Percentiles rank a stretch among this genome's conserved stretches.
phyloP scores from a whole-genome alignment of 2,113 vertebrate species.

The Dromiciops gliroides region DNA sequence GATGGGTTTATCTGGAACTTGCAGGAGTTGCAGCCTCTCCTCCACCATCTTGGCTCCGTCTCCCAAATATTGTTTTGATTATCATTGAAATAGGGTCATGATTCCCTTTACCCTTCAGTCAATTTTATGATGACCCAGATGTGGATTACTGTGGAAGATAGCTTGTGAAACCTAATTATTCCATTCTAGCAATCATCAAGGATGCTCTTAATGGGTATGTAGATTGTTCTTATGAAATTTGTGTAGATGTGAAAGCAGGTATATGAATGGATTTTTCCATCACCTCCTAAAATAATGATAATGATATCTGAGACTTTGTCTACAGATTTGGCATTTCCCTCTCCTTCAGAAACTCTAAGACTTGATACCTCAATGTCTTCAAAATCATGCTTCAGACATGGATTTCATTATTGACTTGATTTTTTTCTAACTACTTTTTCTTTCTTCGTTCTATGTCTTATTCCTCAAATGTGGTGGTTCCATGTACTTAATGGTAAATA shows the following conservation, averaged over 20 bases:
- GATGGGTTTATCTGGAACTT: too few species aligned
- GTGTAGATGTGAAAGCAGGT: too few species aligned
- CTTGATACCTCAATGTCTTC: not conserved
- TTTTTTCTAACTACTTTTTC: not conserved
- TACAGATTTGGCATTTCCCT: not conserved
- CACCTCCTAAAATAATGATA: not conserved
- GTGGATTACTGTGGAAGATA: not conserved
- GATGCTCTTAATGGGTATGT: not conserved
- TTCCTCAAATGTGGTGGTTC: not conserved
- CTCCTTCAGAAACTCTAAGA: not conserved
- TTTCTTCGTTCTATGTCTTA: not conserved
- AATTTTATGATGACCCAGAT: not conserved
- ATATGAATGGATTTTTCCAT: not conserved
- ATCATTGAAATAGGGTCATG: not conserved
- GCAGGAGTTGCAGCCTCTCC: too few species aligned
- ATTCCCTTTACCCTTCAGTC: not conserved
- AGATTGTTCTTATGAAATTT: not conserved
- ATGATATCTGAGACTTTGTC: not conserved
- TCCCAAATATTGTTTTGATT: too few species aligned
- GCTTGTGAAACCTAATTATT: not conserved
- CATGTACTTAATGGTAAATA: not conserved
- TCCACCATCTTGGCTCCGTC: too few species aligned
- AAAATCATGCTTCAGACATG: not conserved
- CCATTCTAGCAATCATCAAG: not conserved
- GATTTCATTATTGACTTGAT: not conserved